phyloP scores from a whole-genome alignment of 2,888 invertebrate species.

The Gnatocerus cornutus region DNA sequence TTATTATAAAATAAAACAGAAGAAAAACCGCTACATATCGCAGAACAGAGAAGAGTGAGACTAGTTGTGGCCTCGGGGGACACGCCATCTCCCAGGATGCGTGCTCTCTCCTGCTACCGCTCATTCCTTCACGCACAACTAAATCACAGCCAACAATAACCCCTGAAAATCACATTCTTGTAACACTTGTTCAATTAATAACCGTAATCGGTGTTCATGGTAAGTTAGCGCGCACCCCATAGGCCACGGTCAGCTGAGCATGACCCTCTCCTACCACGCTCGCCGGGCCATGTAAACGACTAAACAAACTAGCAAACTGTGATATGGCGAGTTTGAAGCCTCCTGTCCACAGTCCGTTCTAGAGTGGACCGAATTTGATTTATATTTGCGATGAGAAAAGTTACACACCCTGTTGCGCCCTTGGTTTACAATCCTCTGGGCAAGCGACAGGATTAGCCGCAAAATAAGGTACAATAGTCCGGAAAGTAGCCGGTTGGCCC shows the following conservation, averaged over 20 bases:
- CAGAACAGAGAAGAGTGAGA: constrained; percentile 29
- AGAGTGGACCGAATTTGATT: too few relatives aligned
- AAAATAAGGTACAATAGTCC: too few relatives aligned
- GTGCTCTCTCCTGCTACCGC: constrained; percentile 45
- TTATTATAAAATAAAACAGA: constrained; percentile 50
- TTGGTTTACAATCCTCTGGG: too few relatives aligned
- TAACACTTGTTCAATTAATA: constrained; percentile 45
- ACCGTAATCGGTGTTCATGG: constrained; percentile 46
- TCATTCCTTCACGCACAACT: constrained; percentile 37
- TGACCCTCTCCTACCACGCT: constrained; percentile 47
- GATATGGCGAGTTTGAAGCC: constrained; percentile 45
- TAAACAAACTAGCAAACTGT: constrained; percentile 48
- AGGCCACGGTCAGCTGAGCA: constrained; percentile 49
- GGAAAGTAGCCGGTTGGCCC: too few relatives aligned
- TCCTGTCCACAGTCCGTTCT: too few relatives aligned
- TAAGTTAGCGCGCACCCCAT: constrained; percentile 45
- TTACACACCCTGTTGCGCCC: too few relatives aligned
- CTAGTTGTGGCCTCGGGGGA: constrained; percentile 42
- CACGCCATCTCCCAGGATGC: constrained; percentile 47
- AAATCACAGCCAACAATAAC: constrained; percentile 6
- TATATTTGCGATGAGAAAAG: too few relatives aligned
- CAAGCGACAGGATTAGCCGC: too few relatives aligned
- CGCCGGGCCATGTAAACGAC: constrained; percentile 52
- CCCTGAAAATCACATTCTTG: constrained; percentile 2
- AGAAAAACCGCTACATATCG: constrained; percentile 50